Evolutionary conservation across 2,113 vertebrate species (phyloP).

Genomic region (Pleuronectes platessa): DNA sequence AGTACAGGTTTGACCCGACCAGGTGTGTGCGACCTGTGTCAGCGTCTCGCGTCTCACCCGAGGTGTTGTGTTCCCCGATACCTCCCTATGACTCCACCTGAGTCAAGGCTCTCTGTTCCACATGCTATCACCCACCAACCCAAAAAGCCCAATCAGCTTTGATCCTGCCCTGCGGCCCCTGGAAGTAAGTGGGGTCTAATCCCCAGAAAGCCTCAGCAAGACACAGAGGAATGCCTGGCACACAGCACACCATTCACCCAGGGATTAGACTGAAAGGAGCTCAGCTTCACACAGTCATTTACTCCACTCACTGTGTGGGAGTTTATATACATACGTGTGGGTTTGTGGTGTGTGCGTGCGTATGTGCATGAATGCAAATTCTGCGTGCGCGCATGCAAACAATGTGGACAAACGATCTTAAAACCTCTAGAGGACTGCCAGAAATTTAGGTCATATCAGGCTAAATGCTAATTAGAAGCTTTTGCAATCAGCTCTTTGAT

Average conservation of each 20-base stretch:
- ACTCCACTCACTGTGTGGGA: conserved; percentile 55
- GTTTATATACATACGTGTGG: conserved; percentile 24
- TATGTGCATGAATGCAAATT: conserved; percentile 32
- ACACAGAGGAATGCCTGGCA: conserved; percentile 80
- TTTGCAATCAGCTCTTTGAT: conserved; percentile 20
- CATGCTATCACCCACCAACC: conserved; percentile 45
- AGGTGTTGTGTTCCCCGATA: conserved; percentile 59
- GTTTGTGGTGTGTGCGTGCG: conserved; percentile 27
- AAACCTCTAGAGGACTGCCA: conserved; percentile 6
- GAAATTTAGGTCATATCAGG: conserved; percentile 27
- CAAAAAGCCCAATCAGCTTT: conserved; percentile 72
- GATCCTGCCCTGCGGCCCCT: conserved; percentile 72
- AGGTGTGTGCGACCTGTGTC: conserved; percentile 63
- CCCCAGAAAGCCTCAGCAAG: conserved; percentile 74
- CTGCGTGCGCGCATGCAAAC: conserved; percentile 10
- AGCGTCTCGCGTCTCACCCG: conserved; percentile 40
- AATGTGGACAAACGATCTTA: conserved; percentile 6
- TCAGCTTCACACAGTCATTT: conserved; percentile 68
- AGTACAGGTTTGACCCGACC: conserved; percentile 58
- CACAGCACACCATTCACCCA: conserved; percentile 78
- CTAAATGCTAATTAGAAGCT: conserved; percentile 21
- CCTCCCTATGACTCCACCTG: conserved; percentile 56
- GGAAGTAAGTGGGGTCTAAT: conserved; percentile 78
- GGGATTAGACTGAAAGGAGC: conserved; percentile 73
- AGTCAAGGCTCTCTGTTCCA: conserved; percentile 44